Conservation (phyloP, 2,113 vertebrate genomes). For the Burhinus bistriatus region DNA sequence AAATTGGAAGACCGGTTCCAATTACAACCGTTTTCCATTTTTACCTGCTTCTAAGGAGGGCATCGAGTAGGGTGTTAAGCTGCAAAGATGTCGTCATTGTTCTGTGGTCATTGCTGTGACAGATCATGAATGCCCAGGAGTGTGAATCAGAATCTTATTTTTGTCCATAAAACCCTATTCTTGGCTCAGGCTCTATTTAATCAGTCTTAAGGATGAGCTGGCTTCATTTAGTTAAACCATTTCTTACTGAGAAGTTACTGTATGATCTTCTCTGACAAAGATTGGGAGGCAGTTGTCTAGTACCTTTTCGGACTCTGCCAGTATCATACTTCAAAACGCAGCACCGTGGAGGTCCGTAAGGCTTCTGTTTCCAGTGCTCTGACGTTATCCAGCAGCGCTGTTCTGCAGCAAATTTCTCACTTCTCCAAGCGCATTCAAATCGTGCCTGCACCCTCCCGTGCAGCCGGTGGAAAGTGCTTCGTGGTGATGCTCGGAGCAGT, state of each 20-base stretch:
- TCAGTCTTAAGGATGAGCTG: not conserved
- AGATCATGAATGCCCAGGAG: not conserved
- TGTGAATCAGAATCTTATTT: not conserved
- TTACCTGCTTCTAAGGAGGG: not conserved
- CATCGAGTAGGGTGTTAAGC: not conserved
- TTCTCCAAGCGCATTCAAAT: fast-evolving
- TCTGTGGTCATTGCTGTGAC: not conserved
- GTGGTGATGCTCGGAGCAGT: fast-evolving
- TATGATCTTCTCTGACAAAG: not conserved
- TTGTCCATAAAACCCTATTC: not conserved
- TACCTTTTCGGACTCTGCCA: not conserved
- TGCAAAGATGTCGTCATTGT: not conserved
- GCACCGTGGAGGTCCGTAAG: fast-evolving
- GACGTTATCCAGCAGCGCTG: not conserved
- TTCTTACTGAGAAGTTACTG: not conserved
- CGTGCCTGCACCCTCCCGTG: fast-evolving
- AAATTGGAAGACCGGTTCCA: not conserved
- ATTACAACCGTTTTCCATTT: fast-evolving
- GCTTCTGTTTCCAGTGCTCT: no score
- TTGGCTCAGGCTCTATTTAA: not conserved
- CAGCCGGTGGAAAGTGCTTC: not conserved
- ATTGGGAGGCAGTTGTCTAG: not conserved
- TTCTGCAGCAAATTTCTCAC: not conserved
- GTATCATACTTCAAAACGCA: fast-evolving
- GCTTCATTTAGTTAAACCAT: not conserved